Percentiles rank a stretch among this genome's conserved stretches.
phyloP scores from a whole-genome alignment of 2,797 vertebrate genomes.

The Gambelia wislizenii region DNA sequence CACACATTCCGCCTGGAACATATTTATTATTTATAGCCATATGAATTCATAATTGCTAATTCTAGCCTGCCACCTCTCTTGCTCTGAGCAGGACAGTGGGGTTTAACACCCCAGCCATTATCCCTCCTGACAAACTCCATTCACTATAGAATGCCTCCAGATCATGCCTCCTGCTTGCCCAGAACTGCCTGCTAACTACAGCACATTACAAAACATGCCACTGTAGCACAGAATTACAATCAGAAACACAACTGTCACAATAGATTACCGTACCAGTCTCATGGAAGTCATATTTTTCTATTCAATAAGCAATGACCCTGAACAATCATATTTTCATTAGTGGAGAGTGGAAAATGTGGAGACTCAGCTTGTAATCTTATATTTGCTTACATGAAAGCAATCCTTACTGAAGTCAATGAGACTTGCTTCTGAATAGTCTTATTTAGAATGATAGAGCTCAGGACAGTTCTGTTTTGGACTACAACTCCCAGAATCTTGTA shows the following conservation, averaged over 20 bases:
- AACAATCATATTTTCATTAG: conserved; percentile 49
- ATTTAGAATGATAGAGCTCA: no score
- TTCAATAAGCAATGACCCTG: conserved; percentile 44
- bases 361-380: background rate
- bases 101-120: background rate
- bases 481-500: no score
- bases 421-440: background rate
- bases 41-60: background rate
- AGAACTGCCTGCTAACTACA: background rate
- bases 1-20: background rate
- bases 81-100: background rate
- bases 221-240: background rate
- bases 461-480: no score
- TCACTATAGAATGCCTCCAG: background rate
- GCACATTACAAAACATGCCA: background rate
- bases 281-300: background rate
- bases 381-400: background rate
- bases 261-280: conserved; percentile 1
- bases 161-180: background rate
- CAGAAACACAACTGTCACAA: background rate
- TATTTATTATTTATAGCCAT: background rate
- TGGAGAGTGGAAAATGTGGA: background rate
- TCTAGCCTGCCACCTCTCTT: background rate
- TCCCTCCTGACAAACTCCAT: background rate
- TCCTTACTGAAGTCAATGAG: background rate